Evolutionary conservation across 2,797 vertebrate species (phyloP).

Genomic region (Microchirus variegatus): DNA sequence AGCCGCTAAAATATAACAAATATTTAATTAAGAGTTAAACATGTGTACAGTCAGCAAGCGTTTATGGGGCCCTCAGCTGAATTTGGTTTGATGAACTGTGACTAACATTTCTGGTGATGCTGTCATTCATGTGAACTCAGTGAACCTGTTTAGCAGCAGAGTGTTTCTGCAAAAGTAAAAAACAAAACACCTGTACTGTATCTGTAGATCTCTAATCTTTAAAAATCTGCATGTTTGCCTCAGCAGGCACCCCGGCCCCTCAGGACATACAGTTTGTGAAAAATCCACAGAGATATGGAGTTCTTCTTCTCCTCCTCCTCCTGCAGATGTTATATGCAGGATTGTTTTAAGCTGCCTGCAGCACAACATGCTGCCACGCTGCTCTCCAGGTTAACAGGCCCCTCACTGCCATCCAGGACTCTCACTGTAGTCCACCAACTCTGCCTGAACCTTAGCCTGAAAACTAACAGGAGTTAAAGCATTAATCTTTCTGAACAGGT

Average conservation of each 20-base stretch:
- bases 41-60: not conserved
- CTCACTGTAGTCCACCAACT: no score
- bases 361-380: slow-evolving; percentile 43
- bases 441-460: no score
- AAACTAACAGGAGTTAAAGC: no score
- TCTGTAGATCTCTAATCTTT: slow-evolving; percentile 20
- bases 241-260: slow-evolving; percentile 24
- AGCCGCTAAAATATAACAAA: slow-evolving; percentile 85
- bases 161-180: no score
- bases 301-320: slow-evolving; percentile 46
- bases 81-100: no score
- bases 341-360: slow-evolving; percentile 26
- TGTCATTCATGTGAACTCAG: no score
- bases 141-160: no score
- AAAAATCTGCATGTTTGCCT: slow-evolving; percentile 28
- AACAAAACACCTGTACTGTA: not conserved
- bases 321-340: slow-evolving; percentile 46
- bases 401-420: slow-evolving; percentile 5
- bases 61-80: no score
- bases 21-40: slow-evolving; percentile 43
- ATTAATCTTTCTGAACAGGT: not conserved
- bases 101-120: no score
- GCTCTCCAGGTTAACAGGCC: slow-evolving; percentile 41
- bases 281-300: slow-evolving; percentile 29
- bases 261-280: slow-evolving; percentile 29